Evolutionary conservation across 2,888 invertebrate species (phyloP), one percentile per base, ranked within the genome.

Genomic region (Lapara coniferarum): DNA sequence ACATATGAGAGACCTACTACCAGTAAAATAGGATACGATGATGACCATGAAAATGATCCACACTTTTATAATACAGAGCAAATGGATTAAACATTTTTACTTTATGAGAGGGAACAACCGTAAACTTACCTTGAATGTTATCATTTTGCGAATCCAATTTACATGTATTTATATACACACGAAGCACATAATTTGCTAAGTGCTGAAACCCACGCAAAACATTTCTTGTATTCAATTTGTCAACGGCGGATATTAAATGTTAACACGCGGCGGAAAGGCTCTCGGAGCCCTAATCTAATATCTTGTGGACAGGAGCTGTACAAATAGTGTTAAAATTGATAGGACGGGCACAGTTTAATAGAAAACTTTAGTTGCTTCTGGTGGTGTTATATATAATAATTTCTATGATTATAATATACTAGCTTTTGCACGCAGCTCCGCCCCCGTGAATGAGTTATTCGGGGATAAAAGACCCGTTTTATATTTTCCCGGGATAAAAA

Each of bases 141-240:
- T 19, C 55, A 55, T 10, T 55, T 10, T 4, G 5, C 19, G 46
- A 63, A 63, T 14, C 10, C 37, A 10, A 49, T 63, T 59, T 49
- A 19, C 63, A 63, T 63, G 13, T n/a, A n/a, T 19, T 19, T 46
- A 19, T 63, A 46, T 13, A 19, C 46, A 5, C 19, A 30, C 57
- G 14, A 37, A 57, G 57, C 16, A 63, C 7, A 63, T 63, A 63
- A 63, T 52, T 58, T 16, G 19, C 30, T 37, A 59, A 52, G 44
- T 59, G 58, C 49, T 52, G 46, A 25, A 56, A 1, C 37, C 52
- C 58, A 59, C 52, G 37, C 51, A 51, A 51, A 10, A 67, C 44
- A 37, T 58, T 57, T 46, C 51, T 19, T 73, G 73, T 72, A 78
- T 78, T 78, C 66, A 75, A 77, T 77, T 77, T 78, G 72, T 73